These are phyloP conservation scores for Polydrusus tereticollis DNA, from an alignment of 2,888 invertebrate genomes.

Conservation along the genomic window DNA sequence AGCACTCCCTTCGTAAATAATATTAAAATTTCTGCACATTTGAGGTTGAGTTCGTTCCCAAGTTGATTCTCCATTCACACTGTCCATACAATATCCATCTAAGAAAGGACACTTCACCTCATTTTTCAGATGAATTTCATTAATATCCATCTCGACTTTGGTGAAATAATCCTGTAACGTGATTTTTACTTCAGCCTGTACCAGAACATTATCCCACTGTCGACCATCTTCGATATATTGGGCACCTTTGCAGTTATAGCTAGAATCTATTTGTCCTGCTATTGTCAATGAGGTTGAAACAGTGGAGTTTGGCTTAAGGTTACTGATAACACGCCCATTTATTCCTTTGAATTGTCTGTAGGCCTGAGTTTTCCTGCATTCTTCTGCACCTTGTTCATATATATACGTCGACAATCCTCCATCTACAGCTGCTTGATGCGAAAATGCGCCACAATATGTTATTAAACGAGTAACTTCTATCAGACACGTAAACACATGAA, in stretches of 20 bases:
- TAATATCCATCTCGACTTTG: neutral
- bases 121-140: conserved; percentile 10
- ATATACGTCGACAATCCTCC: too few relatives aligned
- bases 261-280: too few relatives aligned
- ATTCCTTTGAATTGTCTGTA: too few relatives aligned
- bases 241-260: conserved; percentile 3
- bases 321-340: too few relatives aligned
- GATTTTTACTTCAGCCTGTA: too few relatives aligned
- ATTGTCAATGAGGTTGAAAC: too few relatives aligned
- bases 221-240: conserved; percentile 7
- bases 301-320: too few relatives aligned
- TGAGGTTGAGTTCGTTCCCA: neutral
- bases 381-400: too few relatives aligned
- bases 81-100: too few relatives aligned
- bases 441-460: conserved; percentile 12
- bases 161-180: conserved; percentile 16
- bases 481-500: conserved; percentile 8
- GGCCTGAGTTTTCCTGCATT: neutral
- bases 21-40: neutral
- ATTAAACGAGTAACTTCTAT: conserved; percentile 1
- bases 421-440: too few relatives aligned
- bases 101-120: neutral
- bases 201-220: conserved; percentile 10
- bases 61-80: neutral
- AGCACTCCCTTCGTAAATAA: neutral